A percentile compares a stretch with the other conserved stretches of the same genome.
Conservation (phyloP, 2,888 invertebrate species). For the Eurois occulta region DNA sequence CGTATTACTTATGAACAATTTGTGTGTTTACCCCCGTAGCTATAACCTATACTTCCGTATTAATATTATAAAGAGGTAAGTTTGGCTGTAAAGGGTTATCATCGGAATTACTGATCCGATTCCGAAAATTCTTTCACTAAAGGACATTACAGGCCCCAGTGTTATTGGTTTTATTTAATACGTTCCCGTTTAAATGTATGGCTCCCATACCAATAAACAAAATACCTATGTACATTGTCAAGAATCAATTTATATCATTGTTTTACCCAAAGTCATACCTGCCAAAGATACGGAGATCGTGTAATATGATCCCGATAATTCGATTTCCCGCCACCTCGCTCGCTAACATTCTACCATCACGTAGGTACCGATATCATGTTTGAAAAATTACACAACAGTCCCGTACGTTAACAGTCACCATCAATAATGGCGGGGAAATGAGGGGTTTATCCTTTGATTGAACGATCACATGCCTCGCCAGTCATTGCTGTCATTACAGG, state of each 20-base stretch:
- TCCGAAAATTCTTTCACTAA: not conserved
- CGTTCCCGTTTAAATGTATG: not conserved
- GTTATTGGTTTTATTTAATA: not conserved
- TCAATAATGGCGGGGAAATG: slow-evolving; percentile 68
- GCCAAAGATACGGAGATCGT: not conserved
- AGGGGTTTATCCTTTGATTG: slow-evolving; percentile 63
- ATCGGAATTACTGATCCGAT: not conserved
- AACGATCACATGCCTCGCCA: slow-evolving; percentile 48
- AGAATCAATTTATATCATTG: not conserved
- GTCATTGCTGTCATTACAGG: not conserved
- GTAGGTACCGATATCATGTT: slow-evolving; percentile 33
- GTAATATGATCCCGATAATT: slow-evolving; percentile 13
- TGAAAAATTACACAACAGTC: slow-evolving; percentile 64
- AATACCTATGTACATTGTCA: not conserved
- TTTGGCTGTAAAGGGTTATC: not conserved
- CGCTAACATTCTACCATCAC: slow-evolving; percentile 5
- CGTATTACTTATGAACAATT: not conserved
- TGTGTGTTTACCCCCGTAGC: not conserved
- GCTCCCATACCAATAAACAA: not conserved
- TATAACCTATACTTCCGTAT: not conserved
- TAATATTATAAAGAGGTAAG: not conserved
- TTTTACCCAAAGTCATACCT: not conserved
- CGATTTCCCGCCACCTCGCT: slow-evolving; percentile 21
- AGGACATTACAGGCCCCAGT: not conserved
- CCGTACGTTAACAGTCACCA: slow-evolving; percentile 59